A percentile compares a stretch with the other conserved stretches of the same genome.
Conservation (phyloP, 2,888 invertebrate genomes). For the Acanthosepion lycidas region DNA sequence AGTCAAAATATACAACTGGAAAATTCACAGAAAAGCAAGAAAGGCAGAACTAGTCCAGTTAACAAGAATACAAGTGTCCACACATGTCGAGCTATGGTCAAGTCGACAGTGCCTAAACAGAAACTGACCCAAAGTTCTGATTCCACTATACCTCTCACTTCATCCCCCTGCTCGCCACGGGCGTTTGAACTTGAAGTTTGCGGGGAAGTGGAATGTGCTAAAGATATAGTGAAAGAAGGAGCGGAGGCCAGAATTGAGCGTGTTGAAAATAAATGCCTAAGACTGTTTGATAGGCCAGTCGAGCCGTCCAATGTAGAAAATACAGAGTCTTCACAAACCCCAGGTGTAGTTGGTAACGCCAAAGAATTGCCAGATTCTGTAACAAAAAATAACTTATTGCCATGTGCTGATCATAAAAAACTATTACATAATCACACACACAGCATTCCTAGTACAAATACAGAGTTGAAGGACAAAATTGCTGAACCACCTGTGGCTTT, state of each 20-base stretch:
- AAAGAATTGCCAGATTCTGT: constrained; percentile 4
- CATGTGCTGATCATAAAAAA: constrained; percentile 37
- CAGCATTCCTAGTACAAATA: constrained; percentile 33
- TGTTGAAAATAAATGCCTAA: constrained; percentile 59
- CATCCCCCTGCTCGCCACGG: constrained; percentile 53
- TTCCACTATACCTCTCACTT: constrained; percentile 45
- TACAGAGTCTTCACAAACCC: constrained; percentile 17
- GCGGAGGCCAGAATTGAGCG: constrained; percentile 64
- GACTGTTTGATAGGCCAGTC: constrained; percentile 47
- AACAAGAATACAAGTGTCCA: constrained; percentile 50
- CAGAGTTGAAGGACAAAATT: background rate
- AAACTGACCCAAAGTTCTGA: constrained; percentile 48
- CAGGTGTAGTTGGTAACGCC: background rate
- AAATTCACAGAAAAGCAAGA: constrained; percentile 49
- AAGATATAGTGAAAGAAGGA: constrained; percentile 58
- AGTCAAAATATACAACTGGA: constrained; percentile 48
- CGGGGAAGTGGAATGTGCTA: constrained; percentile 58
- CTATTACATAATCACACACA: constrained; percentile 47
- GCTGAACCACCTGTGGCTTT: constrained; percentile 44
- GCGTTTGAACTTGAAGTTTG: constrained; percentile 58
- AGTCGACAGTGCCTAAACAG: constrained; percentile 50
- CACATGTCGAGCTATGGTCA: constrained; percentile 53
- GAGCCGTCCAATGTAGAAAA: constrained; percentile 48
- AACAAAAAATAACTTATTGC: constrained; percentile 36
- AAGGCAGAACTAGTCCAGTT: constrained; percentile 53